Evolutionary conservation across 2,797 vertebrate species (phyloP), one percentile per base, ranked within the genome.

Genomic region (Gymnoscopelus braueri): DNA sequence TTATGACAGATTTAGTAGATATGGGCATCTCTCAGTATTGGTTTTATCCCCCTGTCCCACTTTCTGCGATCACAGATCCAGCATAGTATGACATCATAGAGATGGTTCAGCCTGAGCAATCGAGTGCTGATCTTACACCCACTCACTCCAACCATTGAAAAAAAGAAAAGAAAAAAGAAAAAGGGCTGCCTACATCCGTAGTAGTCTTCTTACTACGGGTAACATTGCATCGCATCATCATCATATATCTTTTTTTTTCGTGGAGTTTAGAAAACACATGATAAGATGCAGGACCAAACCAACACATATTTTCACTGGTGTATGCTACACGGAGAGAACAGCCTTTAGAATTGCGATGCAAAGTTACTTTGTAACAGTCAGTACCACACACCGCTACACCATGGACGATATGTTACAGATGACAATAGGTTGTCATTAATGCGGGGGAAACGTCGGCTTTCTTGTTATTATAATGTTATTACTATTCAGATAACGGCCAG

Each of bases 51-150:
- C 35, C 62, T 67, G 74, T 39, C 64, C 80, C 71, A 89, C 88
- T 90, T 90, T 88, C 76, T 82, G 83, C 77, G 54, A 59, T 67
- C 82, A 75, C 77, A 74, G 59, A 81, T 81, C 81, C 89, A 88
- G 84, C 85, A 89, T 83, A 90, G 90, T 86, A 93, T 93, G 92
- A 93, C 92, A 91, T 93, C 92, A 93, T 91, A 85, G 87, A 84
- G 87, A 79, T 87, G 84, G 12, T 88, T 89, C 88, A 90, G 78
- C 67, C 77, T 74, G 77, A 85, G 84, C 84, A 68, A 71, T 62
- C 81, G 82, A 84, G 82, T 74, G 69, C 77, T 76, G 81, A 84
- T 63, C 67, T 67, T 60, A 29, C 68, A 76, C 60, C 72, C 76
- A 79, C 56, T 67, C 65, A 67, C 77, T 86, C 85, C 84, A 85